These are phyloP conservation scores for Hymenochirus boettgeri DNA, from an alignment of 2,113 vertebrate genomes.

Conservation along the genomic window DNA sequence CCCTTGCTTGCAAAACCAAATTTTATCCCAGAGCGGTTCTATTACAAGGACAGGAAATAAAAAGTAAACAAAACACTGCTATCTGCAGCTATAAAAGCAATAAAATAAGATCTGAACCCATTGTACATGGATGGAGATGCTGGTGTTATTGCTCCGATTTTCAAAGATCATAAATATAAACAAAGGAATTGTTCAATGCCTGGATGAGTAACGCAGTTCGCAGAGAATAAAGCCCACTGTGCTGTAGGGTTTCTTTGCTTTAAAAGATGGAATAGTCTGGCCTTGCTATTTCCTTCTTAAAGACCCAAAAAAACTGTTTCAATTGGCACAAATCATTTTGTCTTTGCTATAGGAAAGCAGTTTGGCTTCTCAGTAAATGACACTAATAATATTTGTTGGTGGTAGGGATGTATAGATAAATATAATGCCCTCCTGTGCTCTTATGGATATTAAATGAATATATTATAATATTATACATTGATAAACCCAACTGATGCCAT, in stretches of 20 bases:
- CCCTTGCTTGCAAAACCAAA: slow-evolving; percentile 6
- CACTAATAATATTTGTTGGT: too few relatives aligned
- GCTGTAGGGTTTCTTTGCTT: neutral
- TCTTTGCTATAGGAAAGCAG: too few relatives aligned
- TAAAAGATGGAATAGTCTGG: too few relatives aligned
- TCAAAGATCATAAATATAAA: slow-evolving; percentile 15
- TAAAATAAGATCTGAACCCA: slow-evolving; percentile 18
- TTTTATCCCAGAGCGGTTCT: slow-evolving; percentile 7
- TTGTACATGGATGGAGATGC: neutral
- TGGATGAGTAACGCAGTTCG: slow-evolving; percentile 5
- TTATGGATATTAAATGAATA: too few relatives aligned
- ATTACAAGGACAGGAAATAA: slow-evolving; percentile 22
- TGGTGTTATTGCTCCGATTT: neutral
- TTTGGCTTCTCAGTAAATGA: too few relatives aligned
- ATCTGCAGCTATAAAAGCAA: neutral
- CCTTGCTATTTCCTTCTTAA: too few relatives aligned
- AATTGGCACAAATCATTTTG: too few relatives aligned
- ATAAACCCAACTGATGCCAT: too few relatives aligned
- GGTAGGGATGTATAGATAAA: too few relatives aligned
- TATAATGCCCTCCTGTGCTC: too few relatives aligned
- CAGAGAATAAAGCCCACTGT: neutral
- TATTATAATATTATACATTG: too few relatives aligned
- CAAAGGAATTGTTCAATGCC: neutral
- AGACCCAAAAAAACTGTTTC: too few relatives aligned
- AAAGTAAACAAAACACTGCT: slow-evolving; percentile 16